Base-by-base conservation (phyloP, 2,888 invertebrate species). In the Clusia tigrina region DNA sequence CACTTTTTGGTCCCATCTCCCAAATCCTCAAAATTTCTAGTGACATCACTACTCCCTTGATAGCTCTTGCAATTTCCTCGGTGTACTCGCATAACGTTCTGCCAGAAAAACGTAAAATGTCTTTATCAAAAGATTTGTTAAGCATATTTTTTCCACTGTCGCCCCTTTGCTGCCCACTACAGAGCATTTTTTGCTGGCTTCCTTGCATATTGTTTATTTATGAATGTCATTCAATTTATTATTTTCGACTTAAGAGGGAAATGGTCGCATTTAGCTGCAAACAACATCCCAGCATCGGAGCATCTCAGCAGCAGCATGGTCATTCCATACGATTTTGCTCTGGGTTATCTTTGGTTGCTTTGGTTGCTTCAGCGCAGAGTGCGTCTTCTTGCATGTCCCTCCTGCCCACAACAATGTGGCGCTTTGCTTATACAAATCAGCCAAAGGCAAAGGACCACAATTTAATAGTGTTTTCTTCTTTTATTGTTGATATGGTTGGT, bases 191-290 rank as follows among this genome's bases (percentile, higher is more conserved):
- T 54, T 32, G 23, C 24, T 54, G 59, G 51, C 51, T 58, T 48
- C 53, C 61, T 66, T 68, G 69, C 71, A 78, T 79, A 77, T 79
- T 79, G 74, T 79, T 80, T 79, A 79, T 80, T 80, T 80, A 80
- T 80, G 80, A 79, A 79, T 80, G 80, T 78, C 79, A 78, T 80
- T 78, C 78, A 79, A 79, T 80, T 80, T 80, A 80, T 80, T 78
- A 79, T 80, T 76, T 73, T 73, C 74, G 71, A 72, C 73, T 75
- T 73, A 78, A 78, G 79, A 79, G 78, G 79, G 78, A 79, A 78
- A 79, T 79, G 78, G 76, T 73, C 74, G 73, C 74, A 74, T 78
- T 74, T 67, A 73, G 69, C 52, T 59, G 56, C 53, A 57, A 66
- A 62, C 52, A 58, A 58, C 32, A 6, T 18, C 23, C 42, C 2